phyloP scores from a whole-genome alignment of 2,888 invertebrate genomes.

The Drosophila kambysellisi region DNA sequence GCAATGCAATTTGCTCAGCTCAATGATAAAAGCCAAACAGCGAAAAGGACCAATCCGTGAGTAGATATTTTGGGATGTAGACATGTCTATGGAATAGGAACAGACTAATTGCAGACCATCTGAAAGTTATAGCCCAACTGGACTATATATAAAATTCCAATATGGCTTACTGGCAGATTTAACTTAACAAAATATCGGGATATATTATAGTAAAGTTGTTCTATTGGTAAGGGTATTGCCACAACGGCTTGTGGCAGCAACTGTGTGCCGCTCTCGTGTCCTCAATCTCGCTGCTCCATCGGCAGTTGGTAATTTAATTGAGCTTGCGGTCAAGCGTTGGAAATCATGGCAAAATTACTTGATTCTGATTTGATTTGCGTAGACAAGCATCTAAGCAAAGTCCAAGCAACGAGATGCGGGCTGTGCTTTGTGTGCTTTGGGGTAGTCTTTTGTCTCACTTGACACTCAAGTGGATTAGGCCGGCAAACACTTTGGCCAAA shows the following conservation, averaged over 20 bases:
- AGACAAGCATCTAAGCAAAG: slow-evolving; percentile 70
- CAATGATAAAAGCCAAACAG: slow-evolving; percentile 1
- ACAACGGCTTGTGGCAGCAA: slow-evolving; percentile 1
- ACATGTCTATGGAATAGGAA: background rate
- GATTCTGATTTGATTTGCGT: slow-evolving; percentile 83
- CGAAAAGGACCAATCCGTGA: background rate
- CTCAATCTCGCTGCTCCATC: slow-evolving; percentile 10
- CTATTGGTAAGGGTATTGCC: slow-evolving; percentile 8
- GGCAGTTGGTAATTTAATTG: slow-evolving; percentile 81
- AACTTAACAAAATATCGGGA: background rate
- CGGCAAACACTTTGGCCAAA: slow-evolving; percentile 58
- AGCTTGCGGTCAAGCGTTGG: slow-evolving; percentile 82
- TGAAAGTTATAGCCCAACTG: background rate
- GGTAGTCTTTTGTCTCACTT: slow-evolving; percentile 55
- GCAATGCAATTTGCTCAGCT: slow-evolving; percentile 28
- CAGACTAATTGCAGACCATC: background rate
- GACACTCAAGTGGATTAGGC: slow-evolving; percentile 71
- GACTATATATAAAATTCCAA: background rate
- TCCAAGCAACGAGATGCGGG: slow-evolving; percentile 10
- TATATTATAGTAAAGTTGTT: background rate
- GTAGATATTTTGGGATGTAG: background rate
- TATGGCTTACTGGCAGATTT: background rate
- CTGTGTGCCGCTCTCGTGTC: too few relatives aligned
- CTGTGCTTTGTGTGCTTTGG: slow-evolving; percentile 20
- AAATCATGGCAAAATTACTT: slow-evolving; percentile 82